Conservation (phyloP, 2,888 invertebrate species). For the Habroteleia sp. region DNA sequence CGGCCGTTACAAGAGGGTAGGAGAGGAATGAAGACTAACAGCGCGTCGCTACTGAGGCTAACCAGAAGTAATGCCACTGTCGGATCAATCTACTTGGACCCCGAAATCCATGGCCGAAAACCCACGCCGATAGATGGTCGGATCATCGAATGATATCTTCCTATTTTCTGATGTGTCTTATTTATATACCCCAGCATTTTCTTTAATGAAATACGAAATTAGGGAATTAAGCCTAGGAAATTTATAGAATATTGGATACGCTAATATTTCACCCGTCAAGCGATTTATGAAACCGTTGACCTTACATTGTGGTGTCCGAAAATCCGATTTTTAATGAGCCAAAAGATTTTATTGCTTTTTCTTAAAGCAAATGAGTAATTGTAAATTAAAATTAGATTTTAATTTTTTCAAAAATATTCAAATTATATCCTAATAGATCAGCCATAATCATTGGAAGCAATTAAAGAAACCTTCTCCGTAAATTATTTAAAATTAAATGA, state of each 20-base stretch:
- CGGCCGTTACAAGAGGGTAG: conserved; percentile 70
- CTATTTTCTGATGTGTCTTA: conserved; percentile 36
- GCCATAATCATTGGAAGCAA: too few species aligned
- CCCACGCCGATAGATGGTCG: conserved; percentile 53
- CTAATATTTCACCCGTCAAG: conserved; percentile 10
- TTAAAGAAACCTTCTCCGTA: too few species aligned
- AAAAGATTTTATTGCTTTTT: too few species aligned
- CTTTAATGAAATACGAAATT: conserved; percentile 36
- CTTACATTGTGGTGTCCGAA: conserved; percentile 8
- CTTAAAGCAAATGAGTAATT: too few species aligned
- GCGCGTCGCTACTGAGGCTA: conserved; percentile 78
- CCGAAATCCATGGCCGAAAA: conserved; percentile 68
- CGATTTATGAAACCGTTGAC: conserved; percentile 7
- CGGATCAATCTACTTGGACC: conserved; percentile 77
- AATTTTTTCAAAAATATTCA: too few species aligned
- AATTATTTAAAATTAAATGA: too few species aligned
- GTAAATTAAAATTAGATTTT: too few species aligned
- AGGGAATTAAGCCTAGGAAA: conserved; percentile 4
- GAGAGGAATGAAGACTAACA: conserved; percentile 80
- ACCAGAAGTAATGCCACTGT: conserved; percentile 80
- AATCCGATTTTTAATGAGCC: conserved; percentile 15
- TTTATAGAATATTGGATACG: conserved; percentile 17
- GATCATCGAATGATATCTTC: conserved; percentile 57
- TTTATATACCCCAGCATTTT: conserved; percentile 9
- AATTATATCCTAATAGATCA: too few species aligned